phyloP scores from a whole-genome alignment of 2,113 vertebrate genomes.

The Ammospiza nelsoni region DNA sequence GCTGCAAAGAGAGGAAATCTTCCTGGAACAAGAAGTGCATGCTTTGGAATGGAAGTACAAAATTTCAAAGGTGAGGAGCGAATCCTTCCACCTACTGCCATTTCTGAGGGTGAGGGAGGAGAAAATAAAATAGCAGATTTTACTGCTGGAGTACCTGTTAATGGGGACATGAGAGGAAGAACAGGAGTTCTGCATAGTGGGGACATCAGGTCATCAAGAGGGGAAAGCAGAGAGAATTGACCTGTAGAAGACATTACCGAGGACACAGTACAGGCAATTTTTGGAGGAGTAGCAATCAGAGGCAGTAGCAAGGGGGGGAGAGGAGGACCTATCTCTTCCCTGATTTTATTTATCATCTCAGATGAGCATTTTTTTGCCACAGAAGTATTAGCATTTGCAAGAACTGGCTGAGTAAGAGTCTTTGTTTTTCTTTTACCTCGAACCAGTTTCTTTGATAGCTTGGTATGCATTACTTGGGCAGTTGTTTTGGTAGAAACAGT shows the following conservation, averaged over 20 bases:
- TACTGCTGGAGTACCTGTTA: slow-evolving; percentile 25
- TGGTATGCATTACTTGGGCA: not conserved
- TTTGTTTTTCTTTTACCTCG: not conserved
- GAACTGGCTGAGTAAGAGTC: not conserved
- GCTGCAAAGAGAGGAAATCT: slow-evolving; percentile 81
- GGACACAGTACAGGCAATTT: slow-evolving; percentile 58
- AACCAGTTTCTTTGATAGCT: not conserved
- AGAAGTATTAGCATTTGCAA: slow-evolving; percentile 57
- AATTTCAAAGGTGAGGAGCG: slow-evolving; percentile 91
- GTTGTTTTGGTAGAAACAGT: not conserved
- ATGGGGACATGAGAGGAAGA: slow-evolving; percentile 62
- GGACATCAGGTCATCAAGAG: slow-evolving; percentile 69
- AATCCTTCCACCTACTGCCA: slow-evolving; percentile 55
- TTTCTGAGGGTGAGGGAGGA: slow-evolving; percentile 75
- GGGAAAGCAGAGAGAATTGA: slow-evolving; percentile 77
- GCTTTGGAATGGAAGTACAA: slow-evolving; percentile 94
- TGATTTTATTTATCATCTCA: slow-evolving; percentile 78
- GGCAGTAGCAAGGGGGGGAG: slow-evolving; percentile 87
- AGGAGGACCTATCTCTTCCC: slow-evolving; percentile 88
- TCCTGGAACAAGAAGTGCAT: slow-evolving; percentile 92
- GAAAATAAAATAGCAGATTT: slow-evolving; percentile 67
- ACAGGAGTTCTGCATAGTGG: slow-evolving; percentile 58
- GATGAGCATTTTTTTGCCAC: slow-evolving; percentile 46
- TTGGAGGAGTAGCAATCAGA: slow-evolving; percentile 84
- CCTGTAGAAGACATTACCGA: slow-evolving; percentile 70